Percentiles rank a stretch among this genome's conserved stretches.
Conservation (phyloP, 2,888 invertebrate species). For the Bombylius major region DNA sequence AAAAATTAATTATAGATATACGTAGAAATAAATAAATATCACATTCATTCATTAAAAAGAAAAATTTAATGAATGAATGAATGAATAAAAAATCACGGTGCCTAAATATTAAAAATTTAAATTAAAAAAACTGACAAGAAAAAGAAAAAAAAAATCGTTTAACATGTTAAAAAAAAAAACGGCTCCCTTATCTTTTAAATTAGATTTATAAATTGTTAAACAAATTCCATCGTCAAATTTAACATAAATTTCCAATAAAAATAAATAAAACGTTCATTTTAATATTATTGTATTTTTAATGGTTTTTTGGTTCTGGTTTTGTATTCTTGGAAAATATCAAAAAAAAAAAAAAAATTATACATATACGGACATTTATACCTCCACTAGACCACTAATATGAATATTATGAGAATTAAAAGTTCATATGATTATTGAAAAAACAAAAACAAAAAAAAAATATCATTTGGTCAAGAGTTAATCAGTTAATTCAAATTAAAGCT, state of each 20-base stretch:
- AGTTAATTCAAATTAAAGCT: not conserved
- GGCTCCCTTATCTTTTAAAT: not conserved
- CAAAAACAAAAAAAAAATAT: not conserved
- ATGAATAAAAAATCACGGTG: not conserved
- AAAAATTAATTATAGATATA: not conserved
- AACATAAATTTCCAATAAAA: slow-evolving; percentile 4
- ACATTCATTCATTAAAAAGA: not conserved
- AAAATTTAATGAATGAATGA: not conserved
- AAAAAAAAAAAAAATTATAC: too few species aligned
- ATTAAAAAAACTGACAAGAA: too few species aligned
- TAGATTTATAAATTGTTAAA: slow-evolving; percentile 5
- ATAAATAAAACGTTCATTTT: slow-evolving; percentile 1
- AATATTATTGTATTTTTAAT: not conserved
- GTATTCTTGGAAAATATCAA: not conserved
- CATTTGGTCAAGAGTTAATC: not conserved
- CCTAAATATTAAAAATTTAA: too few species aligned
- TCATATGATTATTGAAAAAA: too few species aligned
- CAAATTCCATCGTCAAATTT: slow-evolving; percentile 6
- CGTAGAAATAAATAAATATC: too few species aligned
- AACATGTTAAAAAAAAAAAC: not conserved
- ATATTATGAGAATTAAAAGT: too few species aligned
- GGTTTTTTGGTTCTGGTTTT: not conserved
- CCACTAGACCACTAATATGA: too few species aligned
- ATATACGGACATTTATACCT: too few species aligned
- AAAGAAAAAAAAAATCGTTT: too few species aligned